These are phyloP conservation scores for Amphibalanus amphitrite DNA, from an alignment of 1,140 invertebrate species.

Conservation along the genomic window DNA sequence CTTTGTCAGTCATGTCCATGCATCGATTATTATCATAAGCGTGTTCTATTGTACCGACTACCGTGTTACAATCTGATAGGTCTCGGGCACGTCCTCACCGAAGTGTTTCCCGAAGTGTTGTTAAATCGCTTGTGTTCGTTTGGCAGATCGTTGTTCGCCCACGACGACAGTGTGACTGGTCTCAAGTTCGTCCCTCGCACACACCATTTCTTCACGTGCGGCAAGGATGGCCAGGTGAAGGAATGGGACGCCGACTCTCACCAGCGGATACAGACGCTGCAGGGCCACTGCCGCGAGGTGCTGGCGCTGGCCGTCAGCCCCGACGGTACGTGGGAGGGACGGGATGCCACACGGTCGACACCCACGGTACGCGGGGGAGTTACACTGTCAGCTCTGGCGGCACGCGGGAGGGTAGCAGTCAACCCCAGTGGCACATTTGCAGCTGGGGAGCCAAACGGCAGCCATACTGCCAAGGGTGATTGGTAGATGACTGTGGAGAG, in stretches of 20 bases:
- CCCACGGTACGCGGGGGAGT: neutral
- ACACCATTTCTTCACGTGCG: conserved; percentile 80
- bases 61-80: too few relatives aligned
- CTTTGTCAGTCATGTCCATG: too few relatives aligned
- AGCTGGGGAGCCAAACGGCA: too few relatives aligned
- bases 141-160: conserved; percentile 50
- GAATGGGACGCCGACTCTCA: conserved; percentile 95
- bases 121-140: too few relatives aligned
- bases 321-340: conserved; percentile 48
- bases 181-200: conserved; percentile 76
- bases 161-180: conserved; percentile 83
- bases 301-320: conserved; percentile 55
- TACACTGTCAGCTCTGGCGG: neutral
- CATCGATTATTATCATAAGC: too few relatives aligned
- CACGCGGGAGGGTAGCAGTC: neutral
- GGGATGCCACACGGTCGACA: neutral
- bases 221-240: conserved; percentile 84
- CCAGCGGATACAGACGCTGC: conserved; percentile 73
- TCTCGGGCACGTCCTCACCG: too few relatives aligned
- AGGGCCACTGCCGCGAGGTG: conserved; percentile 39
- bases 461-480: neutral
- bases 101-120: too few relatives aligned
- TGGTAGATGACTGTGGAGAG: neutral
- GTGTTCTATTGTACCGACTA: too few relatives aligned
- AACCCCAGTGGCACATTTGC: neutral